Conservation (phyloP, 1,140 invertebrate genomes). For the Calliphora vicina region DNA sequence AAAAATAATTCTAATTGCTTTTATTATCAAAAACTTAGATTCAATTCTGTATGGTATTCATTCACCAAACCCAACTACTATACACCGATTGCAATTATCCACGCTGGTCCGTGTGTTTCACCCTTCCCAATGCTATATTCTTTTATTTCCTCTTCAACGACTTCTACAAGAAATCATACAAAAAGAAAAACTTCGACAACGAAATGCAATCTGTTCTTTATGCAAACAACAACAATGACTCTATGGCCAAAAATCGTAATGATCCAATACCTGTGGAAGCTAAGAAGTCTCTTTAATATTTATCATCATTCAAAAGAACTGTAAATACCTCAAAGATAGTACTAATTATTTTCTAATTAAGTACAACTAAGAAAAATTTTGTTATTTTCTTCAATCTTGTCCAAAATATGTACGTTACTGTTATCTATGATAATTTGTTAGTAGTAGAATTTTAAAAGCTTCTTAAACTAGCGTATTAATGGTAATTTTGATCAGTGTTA, state of each 20-base stretch:
- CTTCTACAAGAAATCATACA: conserved; percentile 80
- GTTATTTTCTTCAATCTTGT: too few relatives aligned
- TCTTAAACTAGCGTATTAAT: too few relatives aligned
- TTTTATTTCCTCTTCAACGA: conserved; percentile 83
- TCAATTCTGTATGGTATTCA: conserved; percentile 79
- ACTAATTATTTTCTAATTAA: background rate
- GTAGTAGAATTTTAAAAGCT: too few relatives aligned
- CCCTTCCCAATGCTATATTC: conserved; percentile 80
- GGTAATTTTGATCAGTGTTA: too few relatives aligned
- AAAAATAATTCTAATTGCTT: background rate
- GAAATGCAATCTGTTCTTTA: conserved; percentile 43
- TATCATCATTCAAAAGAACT: background rate
- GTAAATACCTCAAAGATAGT: conserved; percentile 17
- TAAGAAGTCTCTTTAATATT: conserved; percentile 53
- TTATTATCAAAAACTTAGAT: conserved; percentile 65
- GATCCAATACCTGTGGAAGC: conserved; percentile 24
- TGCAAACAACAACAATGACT: conserved; percentile 53
- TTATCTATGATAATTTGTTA: too few relatives aligned
- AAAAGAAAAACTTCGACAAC: conserved; percentile 52
- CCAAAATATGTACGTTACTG: too few relatives aligned
- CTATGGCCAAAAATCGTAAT: conserved; percentile 56
- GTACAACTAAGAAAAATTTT: too few relatives aligned
- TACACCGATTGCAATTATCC: conserved; percentile 89
- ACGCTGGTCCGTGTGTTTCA: conserved; percentile 74
- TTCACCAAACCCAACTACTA: conserved; percentile 82